Evolutionary conservation across 30 jellyfish, hydroid and myxozoan genomes (phyloP).

Genomic region (Turritopsis dohrnii): DNA sequence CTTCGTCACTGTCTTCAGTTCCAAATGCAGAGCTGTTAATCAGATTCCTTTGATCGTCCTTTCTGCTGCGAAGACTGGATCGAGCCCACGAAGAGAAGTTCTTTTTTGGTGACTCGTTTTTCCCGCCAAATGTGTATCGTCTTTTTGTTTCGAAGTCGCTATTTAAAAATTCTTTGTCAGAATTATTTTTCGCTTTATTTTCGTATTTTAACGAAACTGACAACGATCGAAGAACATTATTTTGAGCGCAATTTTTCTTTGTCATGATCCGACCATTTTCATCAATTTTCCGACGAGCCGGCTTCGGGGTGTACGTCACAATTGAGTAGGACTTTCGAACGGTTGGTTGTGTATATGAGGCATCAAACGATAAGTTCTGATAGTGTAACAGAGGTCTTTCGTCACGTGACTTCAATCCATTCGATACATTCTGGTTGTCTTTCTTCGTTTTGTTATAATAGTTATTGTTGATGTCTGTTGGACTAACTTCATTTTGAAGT

Average conservation of each 20-base stretch:
- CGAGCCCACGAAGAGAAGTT: background rate
- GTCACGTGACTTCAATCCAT: background rate
- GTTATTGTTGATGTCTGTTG: background rate
- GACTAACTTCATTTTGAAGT: background rate
- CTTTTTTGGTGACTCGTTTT: background rate
- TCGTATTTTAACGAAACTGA: constrained; percentile 5
- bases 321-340: background rate
- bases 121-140: background rate
- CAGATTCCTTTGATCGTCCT: background rate
- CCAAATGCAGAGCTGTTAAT: background rate
- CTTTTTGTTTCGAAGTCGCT: background rate
- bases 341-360: background rate
- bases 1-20: background rate
- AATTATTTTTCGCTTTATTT: background rate
- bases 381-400: background rate
- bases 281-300: constrained; percentile 3
- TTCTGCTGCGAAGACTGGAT: background rate
- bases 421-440: background rate
- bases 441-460: background rate
- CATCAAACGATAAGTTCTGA: constrained; percentile 2
- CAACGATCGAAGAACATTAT: constrained; percentile 11
- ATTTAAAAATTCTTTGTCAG: background rate
- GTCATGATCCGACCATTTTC: constrained; percentile 12
- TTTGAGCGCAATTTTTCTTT: constrained; percentile 1
- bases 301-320: constrained; percentile 16